Conservation (phyloP, 2,888 invertebrate species). For the Diplazon laetatorius region DNA sequence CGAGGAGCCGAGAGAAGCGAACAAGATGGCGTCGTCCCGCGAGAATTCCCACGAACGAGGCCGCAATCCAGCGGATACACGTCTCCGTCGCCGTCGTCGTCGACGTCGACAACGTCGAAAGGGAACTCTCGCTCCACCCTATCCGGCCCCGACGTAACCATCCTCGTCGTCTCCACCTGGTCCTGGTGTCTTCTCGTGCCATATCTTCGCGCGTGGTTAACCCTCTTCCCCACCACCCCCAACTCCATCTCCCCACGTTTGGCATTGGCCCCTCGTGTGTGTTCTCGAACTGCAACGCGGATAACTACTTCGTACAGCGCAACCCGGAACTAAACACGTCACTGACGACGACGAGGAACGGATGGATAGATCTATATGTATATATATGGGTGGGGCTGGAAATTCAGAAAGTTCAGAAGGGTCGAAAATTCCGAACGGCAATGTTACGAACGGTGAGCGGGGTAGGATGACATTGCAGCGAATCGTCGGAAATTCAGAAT, state of each 20-base stretch:
- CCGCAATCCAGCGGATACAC: conserved; percentile 80
- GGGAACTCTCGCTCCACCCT: conserved; percentile 52
- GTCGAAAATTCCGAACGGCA: too few relatives aligned
- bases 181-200: conserved; percentile 34
- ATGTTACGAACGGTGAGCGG: too few relatives aligned
- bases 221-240: too few relatives aligned
- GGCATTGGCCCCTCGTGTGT: conserved; percentile 66
- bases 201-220: conserved; percentile 51
- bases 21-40: conserved; percentile 79
- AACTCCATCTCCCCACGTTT: too few relatives aligned
- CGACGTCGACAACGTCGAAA: conserved; percentile 67
- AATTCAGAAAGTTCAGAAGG: too few relatives aligned
- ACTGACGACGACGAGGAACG: conserved; percentile 14
- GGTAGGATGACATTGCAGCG: too few relatives aligned
- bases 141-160: conserved; percentile 47
- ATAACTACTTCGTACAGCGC: conserved; percentile 14
- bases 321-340: conserved; percentile 54
- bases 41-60: conserved; percentile 78
- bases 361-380: conserved; percentile 24
- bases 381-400: too few relatives aligned
- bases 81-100: conserved; percentile 79
- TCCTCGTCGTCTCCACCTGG: conserved; percentile 43
- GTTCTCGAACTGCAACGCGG: conserved; percentile 67
- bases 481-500: too few relatives aligned
- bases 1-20: conserved; percentile 63